phyloP scores from a whole-genome alignment of 2,113 vertebrate genomes.

The Nothocercus julius region DNA sequence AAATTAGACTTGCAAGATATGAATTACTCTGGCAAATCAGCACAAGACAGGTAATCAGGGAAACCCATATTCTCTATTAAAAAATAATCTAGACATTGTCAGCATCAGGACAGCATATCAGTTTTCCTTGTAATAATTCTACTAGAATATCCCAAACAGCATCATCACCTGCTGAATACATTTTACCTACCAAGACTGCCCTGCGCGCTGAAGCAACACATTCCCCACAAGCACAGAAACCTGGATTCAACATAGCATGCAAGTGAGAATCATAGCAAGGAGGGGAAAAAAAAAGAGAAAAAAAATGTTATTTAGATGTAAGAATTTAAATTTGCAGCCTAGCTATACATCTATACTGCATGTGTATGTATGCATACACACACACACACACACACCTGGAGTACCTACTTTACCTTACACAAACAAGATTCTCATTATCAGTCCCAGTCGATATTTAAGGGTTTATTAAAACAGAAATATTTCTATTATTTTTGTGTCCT shows the following conservation, averaged over 20 bases:
- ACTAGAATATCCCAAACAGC: neutral
- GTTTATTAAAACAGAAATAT: neutral
- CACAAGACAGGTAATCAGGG: neutral
- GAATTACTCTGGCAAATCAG: neutral
- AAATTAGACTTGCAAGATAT: neutral
- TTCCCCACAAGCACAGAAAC: neutral
- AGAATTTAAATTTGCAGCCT: neutral
- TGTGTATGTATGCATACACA: neutral
- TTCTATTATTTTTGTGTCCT: neutral
- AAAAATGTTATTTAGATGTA: neutral
- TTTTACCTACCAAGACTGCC: neutral
- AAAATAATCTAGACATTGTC: neutral
- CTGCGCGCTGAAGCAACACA: neutral
- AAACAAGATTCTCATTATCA: neutral
- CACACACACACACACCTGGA: rapidly evolving
- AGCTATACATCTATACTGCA: neutral
- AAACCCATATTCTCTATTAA: neutral
- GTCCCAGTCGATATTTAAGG: neutral
- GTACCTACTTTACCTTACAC: neutral
- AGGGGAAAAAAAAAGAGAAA: neutral
- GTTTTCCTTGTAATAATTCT: neutral
- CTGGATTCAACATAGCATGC: neutral
- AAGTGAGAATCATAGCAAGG: neutral
- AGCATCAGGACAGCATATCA: neutral
- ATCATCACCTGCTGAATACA: neutral